Conservation (phyloP, 1,140 invertebrate species). For the Drosophila miranda region DNA sequence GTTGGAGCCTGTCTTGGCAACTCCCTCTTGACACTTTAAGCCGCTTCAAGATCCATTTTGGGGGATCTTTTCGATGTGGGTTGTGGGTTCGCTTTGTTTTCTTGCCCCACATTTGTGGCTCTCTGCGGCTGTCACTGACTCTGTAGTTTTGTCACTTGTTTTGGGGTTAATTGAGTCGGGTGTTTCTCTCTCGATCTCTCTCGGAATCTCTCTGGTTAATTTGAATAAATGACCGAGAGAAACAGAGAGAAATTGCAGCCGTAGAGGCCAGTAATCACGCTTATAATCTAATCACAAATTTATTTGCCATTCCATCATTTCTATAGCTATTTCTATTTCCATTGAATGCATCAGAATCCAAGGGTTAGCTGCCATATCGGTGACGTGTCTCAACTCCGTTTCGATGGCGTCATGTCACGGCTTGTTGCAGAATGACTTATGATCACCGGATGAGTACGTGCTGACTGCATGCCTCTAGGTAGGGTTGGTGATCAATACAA, state of each 20-base stretch:
- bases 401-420: constrained; percentile 59
- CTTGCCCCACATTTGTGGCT: constrained; percentile 34
- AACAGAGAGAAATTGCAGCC: constrained; percentile 2
- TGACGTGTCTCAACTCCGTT: constrained; percentile 38
- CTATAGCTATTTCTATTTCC: constrained; percentile 73
- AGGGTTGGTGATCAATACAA: constrained; percentile 31
- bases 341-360: constrained; percentile 28
- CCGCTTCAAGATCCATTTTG: constrained; percentile 30
- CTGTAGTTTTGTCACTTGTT: constrained; percentile 62
- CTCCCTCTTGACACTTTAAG: constrained; percentile 21
- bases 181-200: constrained; percentile 26
- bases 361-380: constrained; percentile 45
- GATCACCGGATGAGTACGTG: constrained; percentile 62
- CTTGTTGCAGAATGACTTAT: constrained; percentile 28
- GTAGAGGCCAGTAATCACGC: constrained; percentile 19
- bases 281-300: constrained; percentile 69
- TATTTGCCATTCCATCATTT: constrained; percentile 13
- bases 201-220: constrained; percentile 39
- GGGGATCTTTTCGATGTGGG: constrained; percentile 39
- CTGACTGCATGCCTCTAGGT: constrained; percentile 31
- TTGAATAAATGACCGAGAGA: constrained; percentile 60
- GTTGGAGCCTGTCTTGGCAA: constrained; percentile 25
- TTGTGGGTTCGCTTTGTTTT: constrained; percentile 21
- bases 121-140: constrained; percentile 20
- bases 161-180: constrained; percentile 72